Base-by-base conservation (phyloP, 2,113 vertebrate species). In the Oreocharis arfaki region DNA sequence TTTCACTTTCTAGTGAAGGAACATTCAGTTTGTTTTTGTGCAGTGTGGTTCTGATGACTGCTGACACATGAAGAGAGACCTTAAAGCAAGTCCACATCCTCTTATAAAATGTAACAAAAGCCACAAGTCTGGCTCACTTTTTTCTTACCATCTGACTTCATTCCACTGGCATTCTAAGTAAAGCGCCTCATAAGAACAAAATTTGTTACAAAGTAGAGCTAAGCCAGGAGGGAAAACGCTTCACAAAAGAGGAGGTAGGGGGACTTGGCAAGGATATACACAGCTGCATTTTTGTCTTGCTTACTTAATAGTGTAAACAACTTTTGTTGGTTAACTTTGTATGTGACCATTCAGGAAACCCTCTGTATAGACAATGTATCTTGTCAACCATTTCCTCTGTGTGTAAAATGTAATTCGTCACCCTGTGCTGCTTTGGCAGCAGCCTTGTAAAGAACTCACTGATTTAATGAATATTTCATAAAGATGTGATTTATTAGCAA, bases 391-490 rank as follows among this genome's bases (percentile, higher is more conserved):
- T 90, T 94, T 97, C 91, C 93, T 97, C 61, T 93, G 84, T 93
- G 95, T 95, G 93, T 73, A 96, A 97, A 98, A 97, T 96, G 88
- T 91, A 98, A 97, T 98, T 97, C 84, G 93, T 98, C 97, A 97
- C 95, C 96, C 96, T 92, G 96, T 8, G 20, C 94, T 97, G 97
- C 56, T 69, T 94, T 96, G 94, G 96, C 95, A 98, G 96, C 96
- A 96, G 79, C 64, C 95, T 97, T 97, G 87, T 96, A 96, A 97
- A 96, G 91, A 97, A 93, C 89, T 94, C 89, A 90, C 69, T 94
- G 95, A 96, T 97, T 88, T 90, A 97, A 98, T 98, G 97, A 97
- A 98, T 98, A 98, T 98, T 98, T 98, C 97, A 98, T 98, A 97
- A 97, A 97, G 93, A 94, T 97, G 90, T 97, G 97, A 98, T 97